Evolutionary conservation across 2,888 invertebrate species (phyloP).

Genomic region (Tolmerus cingulatus): DNA sequence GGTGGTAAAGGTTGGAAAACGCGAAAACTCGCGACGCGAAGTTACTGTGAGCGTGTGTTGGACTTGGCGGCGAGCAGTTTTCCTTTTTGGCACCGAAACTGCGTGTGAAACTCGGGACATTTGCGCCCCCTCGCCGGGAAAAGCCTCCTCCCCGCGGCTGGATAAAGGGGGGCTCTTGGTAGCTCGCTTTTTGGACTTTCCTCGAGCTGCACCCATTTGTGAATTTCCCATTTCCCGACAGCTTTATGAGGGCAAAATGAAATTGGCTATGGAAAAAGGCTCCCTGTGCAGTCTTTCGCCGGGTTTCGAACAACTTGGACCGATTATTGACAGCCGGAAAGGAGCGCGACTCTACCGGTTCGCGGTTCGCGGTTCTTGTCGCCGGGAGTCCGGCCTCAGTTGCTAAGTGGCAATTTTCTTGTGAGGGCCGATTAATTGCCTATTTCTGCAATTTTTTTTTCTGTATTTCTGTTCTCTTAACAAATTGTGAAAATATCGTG

Average conservation of each 20-base stretch:
- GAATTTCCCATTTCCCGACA: neutral
- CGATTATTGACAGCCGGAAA: neutral
- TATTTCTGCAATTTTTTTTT: neutral
- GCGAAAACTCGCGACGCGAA: neutral
- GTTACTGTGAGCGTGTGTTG: neutral
- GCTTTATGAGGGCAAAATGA: constrained; percentile 22
- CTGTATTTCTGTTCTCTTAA: neutral
- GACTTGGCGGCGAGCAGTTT: neutral
- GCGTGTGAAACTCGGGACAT: constrained; percentile 9
- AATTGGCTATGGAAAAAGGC: constrained; percentile 7
- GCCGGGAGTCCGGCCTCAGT: neutral
- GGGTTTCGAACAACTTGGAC: constrained; percentile 21
- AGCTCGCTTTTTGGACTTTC: neutral
- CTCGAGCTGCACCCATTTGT: constrained; percentile 24
- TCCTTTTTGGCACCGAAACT: constrained; percentile 1
- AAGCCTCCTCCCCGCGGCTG: neutral
- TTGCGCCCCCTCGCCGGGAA: constrained; percentile 6
- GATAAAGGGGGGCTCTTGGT: neutral
- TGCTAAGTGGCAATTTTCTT: neutral
- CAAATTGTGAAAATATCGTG: neutral
- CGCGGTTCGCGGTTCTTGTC: neutral
- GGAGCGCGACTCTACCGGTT: too few species aligned
- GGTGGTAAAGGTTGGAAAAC: constrained; percentile 5
- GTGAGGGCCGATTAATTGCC: neutral
- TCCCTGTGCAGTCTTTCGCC: constrained; percentile 28